Base-by-base conservation (phyloP, 2,113 vertebrate genomes). In the Stigmatopora nigra region DNA sequence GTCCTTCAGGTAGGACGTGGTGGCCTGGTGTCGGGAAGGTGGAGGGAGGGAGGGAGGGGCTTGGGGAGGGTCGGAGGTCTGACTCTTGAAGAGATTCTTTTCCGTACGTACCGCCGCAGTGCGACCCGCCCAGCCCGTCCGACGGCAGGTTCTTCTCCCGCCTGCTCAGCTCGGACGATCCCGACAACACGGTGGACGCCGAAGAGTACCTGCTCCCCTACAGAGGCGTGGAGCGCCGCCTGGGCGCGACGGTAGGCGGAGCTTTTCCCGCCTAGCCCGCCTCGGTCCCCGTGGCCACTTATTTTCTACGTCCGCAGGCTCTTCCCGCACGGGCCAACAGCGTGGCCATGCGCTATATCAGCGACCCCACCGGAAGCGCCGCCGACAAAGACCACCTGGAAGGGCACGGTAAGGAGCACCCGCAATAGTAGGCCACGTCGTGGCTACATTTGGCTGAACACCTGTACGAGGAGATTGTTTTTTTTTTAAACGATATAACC, bases 1-100 rank as follows among this genome's bases (percentile, higher is more conserved):
- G 94, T 98, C 58, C 92, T 96, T 77, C 93, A 96, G 95, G 95
- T 98, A 91, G 66, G n/a, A n/a, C n/a, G n/a, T n/a, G n/a, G n/a
- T n/a, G 25, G 25, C 25, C 25, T 31, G 2, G 3, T 31, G 25
- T 31, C 25, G 25, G 25, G 25, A 31, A 31, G 25, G 25, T 31
- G 1, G 3, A 31, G 25, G 25, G 25, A 3, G 25, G 1, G 1
- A 31, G 25, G 25, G 25, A 31, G 25, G 25, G 25, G 1, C 25
- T 31, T 31, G 3, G 25, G 25, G 25, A 31, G 25, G 25, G 25
- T 31, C 25, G 3, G 25, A n/a, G n/a, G n/a, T n/a, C 25, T 31
- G 25, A 12, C 44, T 45, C 1, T n/a, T n/a, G n/a, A n/a, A n/a
- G n/a, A n/a, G n/a, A n/a, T n/a, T 7, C 12, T 25, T 19, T 3